These are phyloP conservation scores for Dendrophyllia cribrosa DNA, from an alignment of 64 coral and sea anemone species.

Conservation along the genomic window DNA sequence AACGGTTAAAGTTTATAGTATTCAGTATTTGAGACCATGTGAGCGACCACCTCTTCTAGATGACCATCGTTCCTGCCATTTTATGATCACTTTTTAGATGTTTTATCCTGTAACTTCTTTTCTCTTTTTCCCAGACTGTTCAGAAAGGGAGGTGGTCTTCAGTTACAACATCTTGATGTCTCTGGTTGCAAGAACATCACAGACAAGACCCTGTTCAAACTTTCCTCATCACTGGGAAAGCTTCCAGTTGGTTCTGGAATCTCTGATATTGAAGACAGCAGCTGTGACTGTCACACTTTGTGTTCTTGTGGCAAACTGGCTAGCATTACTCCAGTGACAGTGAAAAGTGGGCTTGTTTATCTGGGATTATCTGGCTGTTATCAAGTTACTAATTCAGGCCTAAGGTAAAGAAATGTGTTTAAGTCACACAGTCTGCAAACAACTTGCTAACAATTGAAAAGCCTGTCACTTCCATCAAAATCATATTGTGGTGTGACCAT, in stretches of 20 bases:
- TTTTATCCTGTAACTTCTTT: background rate
- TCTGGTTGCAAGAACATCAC: conserved; percentile 95
- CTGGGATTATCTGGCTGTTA: conserved; percentile 95
- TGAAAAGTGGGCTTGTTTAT: conserved; percentile 73
- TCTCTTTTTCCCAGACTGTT: conserved; percentile 70
- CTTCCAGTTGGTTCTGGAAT: conserved; percentile 36
- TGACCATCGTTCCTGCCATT: no score
- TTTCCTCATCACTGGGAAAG: conserved; percentile 79
- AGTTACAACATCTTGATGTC: conserved; percentile 77
- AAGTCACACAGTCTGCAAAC: background rate
- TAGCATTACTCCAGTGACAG: background rate
- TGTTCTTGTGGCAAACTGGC: conserved; percentile 43
- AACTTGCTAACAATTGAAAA: background rate
- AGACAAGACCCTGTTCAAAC: conserved; percentile 86
- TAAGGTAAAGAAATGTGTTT: conserved; percentile 57
- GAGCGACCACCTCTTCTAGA: no score
- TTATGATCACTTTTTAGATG: no score
- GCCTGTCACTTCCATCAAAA: background rate
- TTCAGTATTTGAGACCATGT: no score
- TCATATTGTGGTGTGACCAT: background rate
- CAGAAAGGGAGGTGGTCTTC: conserved; percentile 70
- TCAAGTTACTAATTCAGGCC: conserved; percentile 88
- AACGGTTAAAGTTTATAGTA: no score
- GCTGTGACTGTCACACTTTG: conserved; percentile 67
- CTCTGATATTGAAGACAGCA: conserved; percentile 78